Percentiles rank a stretch among this genome's conserved stretches.
phyloP scores from a whole-genome alignment of 2,888 invertebrate genomes.

The Troides oblongomaculatus region DNA sequence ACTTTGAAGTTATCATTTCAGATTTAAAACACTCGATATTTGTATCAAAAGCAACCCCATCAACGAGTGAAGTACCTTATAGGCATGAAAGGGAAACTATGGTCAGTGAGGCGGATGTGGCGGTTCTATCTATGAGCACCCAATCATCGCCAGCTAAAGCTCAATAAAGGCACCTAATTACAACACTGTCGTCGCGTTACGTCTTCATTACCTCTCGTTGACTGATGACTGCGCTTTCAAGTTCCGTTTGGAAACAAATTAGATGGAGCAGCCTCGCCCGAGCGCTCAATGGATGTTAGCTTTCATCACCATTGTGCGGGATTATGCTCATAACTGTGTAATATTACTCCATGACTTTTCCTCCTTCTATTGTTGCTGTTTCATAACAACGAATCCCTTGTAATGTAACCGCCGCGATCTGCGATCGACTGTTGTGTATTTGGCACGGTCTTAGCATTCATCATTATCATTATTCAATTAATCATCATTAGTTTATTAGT shows the following conservation, averaged over 20 bases:
- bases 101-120: neutral
- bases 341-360: conserved; percentile 22
- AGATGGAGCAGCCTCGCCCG: conserved; percentile 34
- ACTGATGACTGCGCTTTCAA: conserved; percentile 54
- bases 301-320: conserved; percentile 23
- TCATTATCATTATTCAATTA: no score
- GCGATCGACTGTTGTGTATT: no score
- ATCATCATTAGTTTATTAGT: no score
- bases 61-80: no score
- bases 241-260: conserved; percentile 39
- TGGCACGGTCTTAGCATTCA: no score
- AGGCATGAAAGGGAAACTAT: no score
- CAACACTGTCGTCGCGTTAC: conserved; percentile 54
- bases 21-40: no score
- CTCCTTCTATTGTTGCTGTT: conserved; percentile 7
- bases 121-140: conserved; percentile 42
- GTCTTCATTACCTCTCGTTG: conserved; percentile 56
- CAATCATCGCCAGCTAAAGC: conserved; percentile 48
- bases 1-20: no score
- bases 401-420: neutral
- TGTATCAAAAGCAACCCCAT: no score
- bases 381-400: neutral
- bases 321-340: conserved; percentile 5
- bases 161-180: conserved; percentile 63
- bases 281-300: conserved; percentile 35